Evolutionary conservation across 1,140 invertebrate genomes (phyloP), one percentile per base, ranked within the genome.

Genomic region (Drosophila parvula): DNA sequence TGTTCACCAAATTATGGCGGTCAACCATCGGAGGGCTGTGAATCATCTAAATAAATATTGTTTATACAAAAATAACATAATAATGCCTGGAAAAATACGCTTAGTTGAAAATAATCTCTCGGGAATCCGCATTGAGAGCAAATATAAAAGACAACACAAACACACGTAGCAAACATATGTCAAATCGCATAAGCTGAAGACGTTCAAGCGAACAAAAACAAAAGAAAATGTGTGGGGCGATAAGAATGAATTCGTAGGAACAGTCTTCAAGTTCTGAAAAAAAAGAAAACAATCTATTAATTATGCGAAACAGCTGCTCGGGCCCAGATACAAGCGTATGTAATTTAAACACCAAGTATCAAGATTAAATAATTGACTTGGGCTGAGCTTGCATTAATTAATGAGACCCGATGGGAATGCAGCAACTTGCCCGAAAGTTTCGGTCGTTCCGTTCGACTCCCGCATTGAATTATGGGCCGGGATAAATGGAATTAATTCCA

Each of bases 401-500:
- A 48, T 14, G 44, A 27, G 22, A 47, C 5, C 22, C 45, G 16
- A 59, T n/a, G 30, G 51, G 30, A 43, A 59, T 41, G 68, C 22
- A 59, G 28, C 34, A 30, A 28, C 30, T 32, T 44, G 30, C 48
- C 48, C 43, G 43, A 48, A 40, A 40, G 27, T 10, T 61, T 27
- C 51, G 12, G 22, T 45, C 51, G 12, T 36, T 45, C 14, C 32
- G 18, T 27, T 60, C n/a, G 18, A 45, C 41, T 45, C 41, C 16
- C 30, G 41, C 16, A 10, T 32, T 38, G 34, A 65, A 48, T 64
- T 63, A 32, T 22, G 12, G 61, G 28, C 3, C 12, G 63, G 44
- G 27, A 44, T 50, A 59, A 77, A 60, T 78, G 47, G 80, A 85
- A 78, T 86, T 78, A 76, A 48, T 71, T 71, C 48, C 30, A 69